phyloP scores from a whole-genome alignment of 2,797 vertebrate species.

The Acrocephalus scirpaceus region DNA sequence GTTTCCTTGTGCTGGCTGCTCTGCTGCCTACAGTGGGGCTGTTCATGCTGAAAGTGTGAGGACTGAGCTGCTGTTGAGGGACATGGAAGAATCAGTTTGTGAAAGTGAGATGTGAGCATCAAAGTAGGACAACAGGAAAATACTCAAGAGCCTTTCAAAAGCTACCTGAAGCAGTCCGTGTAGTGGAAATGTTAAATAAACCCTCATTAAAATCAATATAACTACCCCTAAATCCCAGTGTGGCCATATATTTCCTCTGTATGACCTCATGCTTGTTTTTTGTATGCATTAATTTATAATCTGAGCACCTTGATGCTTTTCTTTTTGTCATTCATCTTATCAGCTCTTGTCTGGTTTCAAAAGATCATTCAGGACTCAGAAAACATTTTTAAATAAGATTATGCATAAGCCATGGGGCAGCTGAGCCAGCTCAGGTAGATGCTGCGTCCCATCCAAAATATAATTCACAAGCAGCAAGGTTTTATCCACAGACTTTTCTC shows the following conservation, averaged over 20 bases:
- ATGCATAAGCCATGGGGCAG: neutral
- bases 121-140: neutral
- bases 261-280: neutral
- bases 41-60: neutral
- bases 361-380: neutral
- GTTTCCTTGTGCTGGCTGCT: neutral
- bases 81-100: neutral
- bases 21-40: neutral
- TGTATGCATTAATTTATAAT: rapidly evolving
- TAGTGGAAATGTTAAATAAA: neutral
- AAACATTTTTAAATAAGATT: neutral
- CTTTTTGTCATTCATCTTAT: neutral
- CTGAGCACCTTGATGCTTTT: neutral
- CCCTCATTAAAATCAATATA: neutral
- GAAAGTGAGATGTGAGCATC: neutral
- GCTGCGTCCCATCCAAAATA: neutral
- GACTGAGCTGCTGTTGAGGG: neutral
- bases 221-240: neutral
- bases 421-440: neutral
- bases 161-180: neutral
- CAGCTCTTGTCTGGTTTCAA: neutral
- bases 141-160: neutral
- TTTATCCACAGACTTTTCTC: neutral
- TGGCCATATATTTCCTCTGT: neutral
- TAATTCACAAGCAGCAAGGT: neutral